Percentiles rank a stretch among this genome's conserved stretches.
Conservation (phyloP, 2,797 vertebrate species). For the Sarcoramphus papa region DNA sequence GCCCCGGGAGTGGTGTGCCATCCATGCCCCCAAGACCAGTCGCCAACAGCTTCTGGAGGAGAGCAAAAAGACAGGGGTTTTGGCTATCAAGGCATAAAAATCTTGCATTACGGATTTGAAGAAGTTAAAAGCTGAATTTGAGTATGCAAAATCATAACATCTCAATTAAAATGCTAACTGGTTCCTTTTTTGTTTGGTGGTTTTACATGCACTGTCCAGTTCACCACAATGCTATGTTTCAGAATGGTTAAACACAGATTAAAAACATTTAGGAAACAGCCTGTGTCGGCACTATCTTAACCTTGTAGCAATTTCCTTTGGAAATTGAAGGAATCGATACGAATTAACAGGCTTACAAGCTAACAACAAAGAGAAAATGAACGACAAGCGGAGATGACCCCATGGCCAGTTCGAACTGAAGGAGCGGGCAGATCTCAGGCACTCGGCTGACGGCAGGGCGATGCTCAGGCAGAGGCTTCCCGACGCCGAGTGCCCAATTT, state of each 20-base stretch:
- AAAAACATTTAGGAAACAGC: not conserved
- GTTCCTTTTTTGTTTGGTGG: not conserved
- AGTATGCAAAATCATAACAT: not conserved
- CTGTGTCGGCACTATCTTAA: not conserved
- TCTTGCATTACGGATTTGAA: not conserved
- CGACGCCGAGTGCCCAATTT: rapidly evolving
- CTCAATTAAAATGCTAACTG: not conserved
- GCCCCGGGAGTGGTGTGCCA: not conserved
- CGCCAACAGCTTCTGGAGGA: not conserved
- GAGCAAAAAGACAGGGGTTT: not conserved
- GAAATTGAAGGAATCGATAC: not conserved
- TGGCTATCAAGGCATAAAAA: not conserved
- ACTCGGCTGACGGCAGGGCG: rapidly evolving
- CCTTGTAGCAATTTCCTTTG: not conserved
- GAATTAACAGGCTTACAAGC: not conserved
- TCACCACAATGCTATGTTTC: not conserved
- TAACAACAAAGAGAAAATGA: not conserved
- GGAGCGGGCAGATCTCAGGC: not conserved
- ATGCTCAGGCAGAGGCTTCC: not conserved
- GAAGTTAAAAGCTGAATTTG: not conserved
- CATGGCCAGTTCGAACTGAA: rapidly evolving
- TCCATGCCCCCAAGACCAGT: not conserved
- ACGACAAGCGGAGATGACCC: not conserved
- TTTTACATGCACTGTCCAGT: not conserved
- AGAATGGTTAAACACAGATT: not conserved